Conservation (phyloP, 2,888 invertebrate species). For the Melieria omissa region DNA sequence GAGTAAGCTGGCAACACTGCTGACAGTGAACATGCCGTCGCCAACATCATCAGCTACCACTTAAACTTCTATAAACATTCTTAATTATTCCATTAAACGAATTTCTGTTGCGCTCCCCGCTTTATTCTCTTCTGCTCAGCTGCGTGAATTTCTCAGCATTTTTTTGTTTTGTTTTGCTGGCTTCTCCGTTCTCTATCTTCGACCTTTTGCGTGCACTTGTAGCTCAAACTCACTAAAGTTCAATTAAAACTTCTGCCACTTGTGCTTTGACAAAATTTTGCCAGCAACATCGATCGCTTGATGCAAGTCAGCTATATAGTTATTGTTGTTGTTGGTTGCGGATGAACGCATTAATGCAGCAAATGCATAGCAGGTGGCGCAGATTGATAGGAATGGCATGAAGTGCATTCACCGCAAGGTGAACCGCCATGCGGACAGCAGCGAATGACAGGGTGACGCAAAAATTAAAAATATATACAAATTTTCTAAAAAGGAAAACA, state of each 20-base stretch:
- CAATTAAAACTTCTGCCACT: constrained; percentile 33
- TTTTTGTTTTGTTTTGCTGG: background rate
- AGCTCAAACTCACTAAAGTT: constrained; percentile 29
- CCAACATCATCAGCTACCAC: background rate
- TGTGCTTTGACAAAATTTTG: constrained; percentile 30
- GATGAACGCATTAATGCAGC: too few species aligned
- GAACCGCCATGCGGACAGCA: too few species aligned
- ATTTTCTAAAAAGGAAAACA: too few species aligned
- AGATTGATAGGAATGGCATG: too few species aligned
- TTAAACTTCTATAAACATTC: constrained; percentile 33
- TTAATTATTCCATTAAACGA: constrained; percentile 35
- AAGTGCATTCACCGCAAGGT: too few species aligned
- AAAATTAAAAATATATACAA: too few species aligned
- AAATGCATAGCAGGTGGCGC: too few species aligned
- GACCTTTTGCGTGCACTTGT: constrained; percentile 15
- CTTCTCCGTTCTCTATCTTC: constrained; percentile 12
- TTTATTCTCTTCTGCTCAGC: background rate
- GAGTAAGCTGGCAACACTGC: background rate
- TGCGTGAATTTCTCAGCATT: background rate
- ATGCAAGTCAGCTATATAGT: too few species aligned
- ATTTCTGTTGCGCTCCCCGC: background rate
- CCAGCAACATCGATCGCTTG: background rate
- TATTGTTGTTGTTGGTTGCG: too few species aligned
- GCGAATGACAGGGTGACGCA: too few species aligned
- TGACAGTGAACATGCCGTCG: background rate